phyloP scores from a whole-genome alignment of 2,113 vertebrate species.

The Odocoileus virginianus region DNA sequence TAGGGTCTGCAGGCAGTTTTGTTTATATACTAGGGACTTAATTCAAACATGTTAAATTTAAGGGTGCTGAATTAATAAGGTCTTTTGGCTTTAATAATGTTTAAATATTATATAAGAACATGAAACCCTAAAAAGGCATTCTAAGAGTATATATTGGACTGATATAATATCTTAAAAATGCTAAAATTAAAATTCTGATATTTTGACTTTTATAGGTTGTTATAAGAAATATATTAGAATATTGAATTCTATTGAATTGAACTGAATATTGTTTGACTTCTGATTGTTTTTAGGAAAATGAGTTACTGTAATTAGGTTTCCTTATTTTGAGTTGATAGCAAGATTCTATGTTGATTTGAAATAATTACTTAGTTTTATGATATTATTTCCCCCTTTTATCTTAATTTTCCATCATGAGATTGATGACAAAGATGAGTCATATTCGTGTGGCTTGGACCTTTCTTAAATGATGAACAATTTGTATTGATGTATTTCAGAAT shows the following conservation, averaged over 20 bases:
- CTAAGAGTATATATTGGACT: not conserved
- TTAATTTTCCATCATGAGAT: conserved; percentile 43
- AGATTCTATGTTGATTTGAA: conserved; percentile 33
- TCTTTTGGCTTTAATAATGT: not conserved
- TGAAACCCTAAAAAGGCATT: not conserved
- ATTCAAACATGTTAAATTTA: not conserved
- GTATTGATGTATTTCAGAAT: conserved; percentile 61
- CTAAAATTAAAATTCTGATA: not conserved
- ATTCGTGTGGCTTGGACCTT: not conserved
- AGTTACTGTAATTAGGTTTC: not conserved
- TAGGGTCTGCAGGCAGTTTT: not conserved
- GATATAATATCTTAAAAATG: not conserved
- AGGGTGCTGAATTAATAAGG: not conserved
- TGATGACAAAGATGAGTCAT: conserved; percentile 38
- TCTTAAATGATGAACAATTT: conserved; percentile 58
- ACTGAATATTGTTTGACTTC: conserved; percentile 41
- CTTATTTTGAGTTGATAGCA: conserved; percentile 36
- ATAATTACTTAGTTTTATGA: conserved; percentile 10
- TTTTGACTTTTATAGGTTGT: not conserved
- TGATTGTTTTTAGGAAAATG: conserved; percentile 57
- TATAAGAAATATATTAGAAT: not conserved
- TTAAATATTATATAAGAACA: not conserved
- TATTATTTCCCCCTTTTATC: conserved; percentile 9
- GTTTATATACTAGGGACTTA: not conserved
- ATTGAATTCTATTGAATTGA: no score